A percentile compares a stretch with the other conserved stretches of the same genome.
Evolutionary conservation across 2,888 invertebrate species (phyloP).

Genomic region (Stictocephala bisonia): DNA sequence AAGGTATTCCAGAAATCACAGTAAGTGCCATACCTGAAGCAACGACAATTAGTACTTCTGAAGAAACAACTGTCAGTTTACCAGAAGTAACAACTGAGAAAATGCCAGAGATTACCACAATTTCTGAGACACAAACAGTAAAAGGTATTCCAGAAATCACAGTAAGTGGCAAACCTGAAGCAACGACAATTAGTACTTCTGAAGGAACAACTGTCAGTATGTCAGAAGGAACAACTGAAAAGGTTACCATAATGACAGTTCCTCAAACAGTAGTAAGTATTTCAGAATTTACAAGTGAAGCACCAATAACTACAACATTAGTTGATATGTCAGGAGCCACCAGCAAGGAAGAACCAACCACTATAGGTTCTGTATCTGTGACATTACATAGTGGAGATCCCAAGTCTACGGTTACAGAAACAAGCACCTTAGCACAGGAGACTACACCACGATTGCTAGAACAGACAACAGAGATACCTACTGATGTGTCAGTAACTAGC

Average conservation of each 20-base stretch:
- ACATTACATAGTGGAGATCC: too few species aligned
- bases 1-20: too few species aligned
- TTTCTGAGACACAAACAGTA: too few species aligned
- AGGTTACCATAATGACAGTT: neutral
- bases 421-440: slow-evolving; percentile 14
- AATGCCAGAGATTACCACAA: too few species aligned
- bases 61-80: too few species aligned
- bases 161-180: too few species aligned
- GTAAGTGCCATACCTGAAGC: too few species aligned
- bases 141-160: too few species aligned
- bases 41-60: neutral
- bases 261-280: neutral
- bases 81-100: too few species aligned
- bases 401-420: neutral
- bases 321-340: neutral
- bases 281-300: neutral
- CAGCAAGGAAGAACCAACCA: neutral
- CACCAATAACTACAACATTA: neutral
- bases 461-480: too few species aligned
- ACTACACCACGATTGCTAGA: too few species aligned
- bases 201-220: neutral
- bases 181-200: neutral
- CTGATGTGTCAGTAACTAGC: neutral
- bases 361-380: too few species aligned
- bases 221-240: neutral